Percentiles rank a stretch among this genome's conserved stretches.
Evolutionary conservation across 2,797 vertebrate species (phyloP).

Genomic region (Bradypus variegatus): DNA sequence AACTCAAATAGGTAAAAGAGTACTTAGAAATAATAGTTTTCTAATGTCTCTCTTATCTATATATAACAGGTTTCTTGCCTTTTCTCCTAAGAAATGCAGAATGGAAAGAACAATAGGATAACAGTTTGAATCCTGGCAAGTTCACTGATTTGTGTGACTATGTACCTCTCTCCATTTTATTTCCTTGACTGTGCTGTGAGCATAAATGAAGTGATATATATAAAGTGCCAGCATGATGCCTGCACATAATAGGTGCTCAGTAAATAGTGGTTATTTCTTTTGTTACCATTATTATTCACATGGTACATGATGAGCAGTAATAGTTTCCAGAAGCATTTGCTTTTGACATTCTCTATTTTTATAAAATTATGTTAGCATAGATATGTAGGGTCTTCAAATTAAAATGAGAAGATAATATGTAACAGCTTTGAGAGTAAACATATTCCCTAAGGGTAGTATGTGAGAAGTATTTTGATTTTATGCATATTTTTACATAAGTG

Average conservation of each 20-base stretch:
- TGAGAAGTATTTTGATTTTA: neutral
- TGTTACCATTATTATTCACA: neutral
- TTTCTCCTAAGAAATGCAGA: neutral
- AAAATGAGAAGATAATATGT: neutral
- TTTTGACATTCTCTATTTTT: constrained; percentile 35
- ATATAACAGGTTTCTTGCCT: neutral
- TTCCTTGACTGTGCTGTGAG: neutral
- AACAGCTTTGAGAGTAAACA: neutral
- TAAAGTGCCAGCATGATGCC: neutral
- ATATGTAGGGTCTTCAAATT: neutral
- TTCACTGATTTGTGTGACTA: neutral
- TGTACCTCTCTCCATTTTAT: neutral
- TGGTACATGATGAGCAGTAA: neutral
- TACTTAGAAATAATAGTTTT: neutral
- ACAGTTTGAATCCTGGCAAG: neutral
- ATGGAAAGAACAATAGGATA: neutral
- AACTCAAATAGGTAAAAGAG: neutral
- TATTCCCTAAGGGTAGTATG: neutral
- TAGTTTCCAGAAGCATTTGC: neutral
- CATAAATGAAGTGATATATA: neutral
- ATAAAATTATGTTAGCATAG: neutral
- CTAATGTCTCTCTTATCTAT: neutral
- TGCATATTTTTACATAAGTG: neutral
- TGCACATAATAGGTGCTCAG: neutral
- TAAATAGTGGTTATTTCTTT: neutral